A percentile compares a stretch with the other conserved stretches of the same genome.
Conservation (phyloP, 37 sponge, comb jelly and placozoan genomes). For the Petrosia ficiformis region DNA sequence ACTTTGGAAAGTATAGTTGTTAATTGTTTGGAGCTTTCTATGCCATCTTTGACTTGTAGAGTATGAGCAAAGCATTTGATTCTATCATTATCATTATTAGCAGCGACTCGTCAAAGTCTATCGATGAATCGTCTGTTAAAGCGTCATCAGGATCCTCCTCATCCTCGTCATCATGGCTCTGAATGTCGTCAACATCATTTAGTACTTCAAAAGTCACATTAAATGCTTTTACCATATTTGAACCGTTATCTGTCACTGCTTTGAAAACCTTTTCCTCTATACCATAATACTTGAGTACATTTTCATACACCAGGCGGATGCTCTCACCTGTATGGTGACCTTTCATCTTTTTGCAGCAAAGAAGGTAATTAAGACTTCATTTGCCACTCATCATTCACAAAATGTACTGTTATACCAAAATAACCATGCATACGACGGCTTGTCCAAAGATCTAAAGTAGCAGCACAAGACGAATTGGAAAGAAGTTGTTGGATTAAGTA, state of each 20-base stretch:
- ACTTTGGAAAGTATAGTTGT: conserved; percentile 4
- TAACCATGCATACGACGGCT: conserved; percentile 9
- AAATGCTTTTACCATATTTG: conserved; percentile 10
- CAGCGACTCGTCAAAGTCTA: neutral
- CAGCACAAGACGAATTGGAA: neutral
- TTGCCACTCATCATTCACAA: neutral
- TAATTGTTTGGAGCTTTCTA: conserved; percentile 2
- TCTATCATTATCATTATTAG: neutral
- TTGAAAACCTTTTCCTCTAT: conserved; percentile 6
- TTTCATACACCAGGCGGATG: conserved; percentile 7
- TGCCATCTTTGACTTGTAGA: conserved; percentile 27
- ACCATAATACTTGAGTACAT: neutral
- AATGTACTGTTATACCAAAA: neutral
- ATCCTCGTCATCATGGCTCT: conserved; percentile 3
- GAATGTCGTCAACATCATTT: neutral
- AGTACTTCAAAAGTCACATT: neutral
- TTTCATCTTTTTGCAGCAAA: conserved; percentile 10
- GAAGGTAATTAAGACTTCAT: conserved; percentile 7
- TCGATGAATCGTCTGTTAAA: neutral
- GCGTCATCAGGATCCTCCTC: neutral
- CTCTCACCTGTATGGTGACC: conserved; percentile 17
- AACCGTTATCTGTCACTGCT: conserved; percentile 23
- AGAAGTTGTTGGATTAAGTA: neutral
- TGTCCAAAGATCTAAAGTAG: conserved; percentile 9
- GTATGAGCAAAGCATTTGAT: conserved; percentile 19